Percentiles rank a stretch among this genome's conserved stretches.
These are phyloP conservation scores for Yponomeuta sedellus DNA, from an alignment of 2,888 invertebrate genomes.

Conservation along the genomic window DNA sequence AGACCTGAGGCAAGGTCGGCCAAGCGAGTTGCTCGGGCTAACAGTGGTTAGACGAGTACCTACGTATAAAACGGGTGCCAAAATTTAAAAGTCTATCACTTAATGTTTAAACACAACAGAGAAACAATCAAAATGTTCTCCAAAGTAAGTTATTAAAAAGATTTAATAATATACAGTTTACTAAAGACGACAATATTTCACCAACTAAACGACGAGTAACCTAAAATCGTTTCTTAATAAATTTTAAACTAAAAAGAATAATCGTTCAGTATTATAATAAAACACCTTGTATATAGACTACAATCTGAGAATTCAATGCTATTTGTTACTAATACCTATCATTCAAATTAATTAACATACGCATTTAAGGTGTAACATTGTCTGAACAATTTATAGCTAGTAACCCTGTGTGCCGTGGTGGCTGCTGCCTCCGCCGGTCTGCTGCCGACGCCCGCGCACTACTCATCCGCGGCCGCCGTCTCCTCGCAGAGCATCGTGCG, in stretches of 20 bases:
- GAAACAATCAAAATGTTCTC: slow-evolving; percentile 46
- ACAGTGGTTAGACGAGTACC: background rate
- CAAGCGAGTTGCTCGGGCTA: background rate
- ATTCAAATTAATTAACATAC: too few species aligned
- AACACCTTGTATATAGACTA: too few species aligned
- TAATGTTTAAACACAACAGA: slow-evolving; percentile 32
- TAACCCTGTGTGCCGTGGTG: slow-evolving; percentile 44
- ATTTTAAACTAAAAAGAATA: too few species aligned
- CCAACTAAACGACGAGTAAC: too few species aligned
- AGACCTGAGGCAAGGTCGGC: slow-evolving; percentile 10
- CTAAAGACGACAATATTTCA: background rate
- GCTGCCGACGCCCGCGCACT: slow-evolving; percentile 50
- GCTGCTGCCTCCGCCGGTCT: slow-evolving; percentile 52
- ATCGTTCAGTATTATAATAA: too few species aligned
- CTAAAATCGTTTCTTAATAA: too few species aligned
- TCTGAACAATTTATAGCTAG: slow-evolving; percentile 33
- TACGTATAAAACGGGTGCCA: slow-evolving; percentile 1
- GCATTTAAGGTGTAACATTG: too few species aligned
- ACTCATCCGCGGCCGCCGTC: slow-evolving; percentile 46
- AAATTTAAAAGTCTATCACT: slow-evolving; percentile 27
- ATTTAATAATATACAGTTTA: background rate
- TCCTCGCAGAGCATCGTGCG: slow-evolving; percentile 55
- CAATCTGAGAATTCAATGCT: too few species aligned
- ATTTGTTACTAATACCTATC: too few species aligned
- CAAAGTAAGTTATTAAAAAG: slow-evolving; percentile 40